Percentiles rank a stretch among this genome's conserved stretches.
Evolutionary conservation across 2,113 vertebrate species (phyloP).

Genomic region (Vidua macroura): DNA sequence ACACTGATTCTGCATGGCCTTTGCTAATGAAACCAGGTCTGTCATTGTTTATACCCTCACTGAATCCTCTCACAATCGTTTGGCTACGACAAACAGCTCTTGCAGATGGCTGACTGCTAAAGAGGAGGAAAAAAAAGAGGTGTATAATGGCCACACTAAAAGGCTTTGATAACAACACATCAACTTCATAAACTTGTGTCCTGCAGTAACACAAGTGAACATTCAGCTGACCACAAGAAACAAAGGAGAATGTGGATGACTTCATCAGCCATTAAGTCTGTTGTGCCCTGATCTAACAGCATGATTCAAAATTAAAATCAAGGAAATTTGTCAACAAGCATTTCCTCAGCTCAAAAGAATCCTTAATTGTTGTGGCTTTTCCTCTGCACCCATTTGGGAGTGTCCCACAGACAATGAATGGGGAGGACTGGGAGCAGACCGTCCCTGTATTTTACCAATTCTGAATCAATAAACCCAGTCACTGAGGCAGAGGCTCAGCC

Average conservation of each 20-base stretch:
- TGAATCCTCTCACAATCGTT: neutral
- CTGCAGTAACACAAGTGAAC: slow-evolving; percentile 22
- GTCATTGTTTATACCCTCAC: neutral
- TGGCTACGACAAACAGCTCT: slow-evolving; percentile 30
- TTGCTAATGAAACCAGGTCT: slow-evolving; percentile 14
- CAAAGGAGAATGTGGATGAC: slow-evolving; percentile 34
- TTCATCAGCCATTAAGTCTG: slow-evolving; percentile 42
- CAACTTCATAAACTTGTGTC: slow-evolving; percentile 50
- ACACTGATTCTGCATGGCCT: neutral
- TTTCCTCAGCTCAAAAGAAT: slow-evolving; percentile 49
- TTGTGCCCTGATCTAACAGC: slow-evolving; percentile 15
- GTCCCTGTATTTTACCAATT: neutral
- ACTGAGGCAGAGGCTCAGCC: neutral
- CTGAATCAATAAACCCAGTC: neutral
- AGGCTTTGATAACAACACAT: slow-evolving; percentile 28
- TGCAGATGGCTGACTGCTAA: slow-evolving; percentile 31
- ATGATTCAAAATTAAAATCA: slow-evolving; percentile 33
- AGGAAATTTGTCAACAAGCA: slow-evolving; percentile 50
- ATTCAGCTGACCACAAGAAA: slow-evolving; percentile 38
- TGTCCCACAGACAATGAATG: neutral
- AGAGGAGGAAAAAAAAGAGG: neutral
- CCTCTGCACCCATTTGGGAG: neutral
- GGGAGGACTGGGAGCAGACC: neutral
- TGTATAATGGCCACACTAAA: slow-evolving; percentile 14
- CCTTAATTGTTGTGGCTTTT: slow-evolving; percentile 24